Conservation (phyloP, 2,797 vertebrate genomes). For the Eidolon dupreanum region DNA sequence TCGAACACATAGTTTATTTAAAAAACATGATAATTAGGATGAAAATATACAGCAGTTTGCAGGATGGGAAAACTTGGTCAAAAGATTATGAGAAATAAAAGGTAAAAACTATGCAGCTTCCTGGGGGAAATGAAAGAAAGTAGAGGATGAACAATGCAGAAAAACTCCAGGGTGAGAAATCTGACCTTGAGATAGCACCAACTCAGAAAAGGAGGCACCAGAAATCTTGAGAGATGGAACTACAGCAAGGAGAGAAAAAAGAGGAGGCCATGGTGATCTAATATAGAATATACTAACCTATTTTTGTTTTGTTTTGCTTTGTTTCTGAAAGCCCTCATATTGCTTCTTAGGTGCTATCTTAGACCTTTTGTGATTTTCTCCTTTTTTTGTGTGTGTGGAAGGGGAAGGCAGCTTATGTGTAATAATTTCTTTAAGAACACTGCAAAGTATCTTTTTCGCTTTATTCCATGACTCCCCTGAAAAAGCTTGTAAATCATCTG, state of each 20-base stretch:
- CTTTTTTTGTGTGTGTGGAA: not conserved
- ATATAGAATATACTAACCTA: not conserved
- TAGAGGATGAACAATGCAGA: not conserved
- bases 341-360: not conserved
- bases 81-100: not conserved
- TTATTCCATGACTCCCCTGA: not conserved
- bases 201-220: not conserved
- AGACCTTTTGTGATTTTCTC: not conserved
- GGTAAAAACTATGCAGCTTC: not conserved
- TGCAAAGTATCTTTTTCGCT: not conserved
- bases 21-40: not conserved
- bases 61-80: not conserved
- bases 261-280: not conserved
- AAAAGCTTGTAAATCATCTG: not conserved
- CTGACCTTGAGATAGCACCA: not conserved
- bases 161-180: not conserved
- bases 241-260: fast-evolving
- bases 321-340: not conserved
- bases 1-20: not conserved
- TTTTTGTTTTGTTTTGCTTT: not conserved
- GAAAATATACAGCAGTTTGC: not conserved
- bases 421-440: not conserved
- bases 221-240: not conserved
- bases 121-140: not conserved
- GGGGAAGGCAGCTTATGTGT: not conserved